phyloP scores from a whole-genome alignment of 2,888 invertebrate species.

The Cyaniris semiargus region DNA sequence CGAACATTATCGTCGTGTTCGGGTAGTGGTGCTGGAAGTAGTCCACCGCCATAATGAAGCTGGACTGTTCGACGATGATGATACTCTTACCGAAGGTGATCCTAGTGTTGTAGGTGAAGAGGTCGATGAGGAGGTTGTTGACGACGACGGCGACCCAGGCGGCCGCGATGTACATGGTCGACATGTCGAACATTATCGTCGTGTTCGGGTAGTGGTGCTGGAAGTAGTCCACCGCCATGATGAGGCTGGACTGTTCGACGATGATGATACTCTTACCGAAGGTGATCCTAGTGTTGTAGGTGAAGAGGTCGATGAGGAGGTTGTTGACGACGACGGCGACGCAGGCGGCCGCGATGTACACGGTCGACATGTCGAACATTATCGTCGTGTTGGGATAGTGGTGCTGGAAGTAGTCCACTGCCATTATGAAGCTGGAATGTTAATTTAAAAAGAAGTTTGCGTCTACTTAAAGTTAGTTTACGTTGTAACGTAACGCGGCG shows the following conservation, averaged over 20 bases:
- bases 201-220: conserved; percentile 90
- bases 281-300: conserved; percentile 90
- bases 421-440: conserved; percentile 90
- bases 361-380: conserved; percentile 95
- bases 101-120: conserved; percentile 89
- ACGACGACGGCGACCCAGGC: conserved; percentile 92
- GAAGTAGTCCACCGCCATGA: conserved; percentile 95
- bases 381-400: conserved; percentile 92
- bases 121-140: conserved; percentile 91
- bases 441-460: too few species aligned
- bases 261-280: conserved; percentile 82
- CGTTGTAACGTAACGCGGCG: too few species aligned
- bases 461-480: too few species aligned
- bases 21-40: too few species aligned
- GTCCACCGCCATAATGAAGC: too few species aligned
- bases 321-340: conserved; percentile 93
- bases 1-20: conserved; percentile 90
- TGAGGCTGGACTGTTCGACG: not conserved
- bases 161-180: conserved; percentile 93
- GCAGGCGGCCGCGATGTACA: conserved; percentile 94
- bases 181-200: conserved; percentile 95
- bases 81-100: conserved; percentile 88
- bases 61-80: too few species aligned
- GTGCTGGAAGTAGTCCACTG: conserved; percentile 94
- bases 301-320: conserved; percentile 89